A percentile compares a stretch with the other conserved stretches of the same genome.
Conservation (phyloP, 2,888 invertebrate genomes). For the Drosophila ustulata region DNA sequence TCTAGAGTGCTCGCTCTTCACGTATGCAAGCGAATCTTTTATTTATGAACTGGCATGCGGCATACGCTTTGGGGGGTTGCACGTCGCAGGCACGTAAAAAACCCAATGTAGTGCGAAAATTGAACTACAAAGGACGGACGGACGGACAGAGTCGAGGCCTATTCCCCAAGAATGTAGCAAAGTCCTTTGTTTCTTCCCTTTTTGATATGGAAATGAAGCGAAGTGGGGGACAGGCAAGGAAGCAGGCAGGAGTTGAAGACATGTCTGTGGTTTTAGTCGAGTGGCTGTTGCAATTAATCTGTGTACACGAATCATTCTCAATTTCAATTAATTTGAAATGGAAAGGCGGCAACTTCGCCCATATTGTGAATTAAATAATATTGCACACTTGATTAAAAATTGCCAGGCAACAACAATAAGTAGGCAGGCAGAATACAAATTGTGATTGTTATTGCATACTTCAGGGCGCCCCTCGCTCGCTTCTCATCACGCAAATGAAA, state of each 20-base stretch:
- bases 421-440: constrained; percentile 51
- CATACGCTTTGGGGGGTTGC: constrained; percentile 50
- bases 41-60: constrained; percentile 68
- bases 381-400: constrained; percentile 55
- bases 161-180: constrained; percentile 22
- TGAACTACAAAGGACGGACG: constrained; percentile 32
- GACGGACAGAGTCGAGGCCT: not conserved
- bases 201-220: constrained; percentile 59
- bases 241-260: not conserved
- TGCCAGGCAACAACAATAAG: constrained; percentile 40
- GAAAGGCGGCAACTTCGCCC: not conserved
- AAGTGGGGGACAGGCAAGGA: too few relatives aligned
- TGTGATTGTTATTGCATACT: constrained; percentile 69
- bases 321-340: not conserved
- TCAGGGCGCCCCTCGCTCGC: constrained; percentile 12
- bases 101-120: constrained; percentile 41
- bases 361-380: not conserved
- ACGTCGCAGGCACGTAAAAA: constrained; percentile 48
- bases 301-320: not conserved
- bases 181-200: constrained; percentile 15
- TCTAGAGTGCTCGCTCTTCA: constrained; percentile 9
- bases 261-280: not conserved
- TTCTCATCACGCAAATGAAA: constrained; percentile 51
- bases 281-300: constrained; percentile 5
- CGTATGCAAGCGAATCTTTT: constrained; percentile 67